Evolutionary conservation across 2,888 invertebrate genomes (phyloP).

Genomic region (Drosophila lacicola): DNA sequence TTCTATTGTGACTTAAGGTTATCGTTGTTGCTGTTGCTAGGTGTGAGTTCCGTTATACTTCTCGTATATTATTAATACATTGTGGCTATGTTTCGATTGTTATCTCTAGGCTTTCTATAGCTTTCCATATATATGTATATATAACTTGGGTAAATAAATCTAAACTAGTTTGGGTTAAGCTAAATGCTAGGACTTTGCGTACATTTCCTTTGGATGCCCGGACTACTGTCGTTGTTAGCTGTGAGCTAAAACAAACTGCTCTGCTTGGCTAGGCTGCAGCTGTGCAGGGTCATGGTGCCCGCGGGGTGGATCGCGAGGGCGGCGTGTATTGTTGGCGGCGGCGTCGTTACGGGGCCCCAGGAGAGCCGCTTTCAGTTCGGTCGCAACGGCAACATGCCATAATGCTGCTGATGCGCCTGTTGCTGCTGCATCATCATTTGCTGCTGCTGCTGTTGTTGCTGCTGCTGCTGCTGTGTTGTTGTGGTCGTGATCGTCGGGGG

Average conservation of each 20-base stretch:
- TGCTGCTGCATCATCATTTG: conserved; percentile 62
- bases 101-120: conserved; percentile 16
- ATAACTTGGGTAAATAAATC: conserved; percentile 23
- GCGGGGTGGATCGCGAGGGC: conserved; percentile 67
- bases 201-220: conserved; percentile 70
- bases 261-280: conserved; percentile 76
- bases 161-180: conserved; percentile 29
- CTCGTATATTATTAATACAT: conserved; percentile 63
- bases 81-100: conserved; percentile 51
- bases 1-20: conserved; percentile 17
- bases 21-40: conserved; percentile 64
- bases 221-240: conserved; percentile 10
- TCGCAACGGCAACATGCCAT: conserved; percentile 83
- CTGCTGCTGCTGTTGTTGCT: conserved; percentile 62
- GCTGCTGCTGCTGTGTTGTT: conserved; percentile 56
- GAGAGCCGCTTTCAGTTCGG: conserved; percentile 83
- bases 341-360: conserved; percentile 77
- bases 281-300: conserved; percentile 76
- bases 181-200: conserved; percentile 60
- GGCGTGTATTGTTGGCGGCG: conserved; percentile 64
- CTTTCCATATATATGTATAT: not conserved
- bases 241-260: conserved; percentile 65
- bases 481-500: conserved; percentile 57
- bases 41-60: conserved; percentile 64
- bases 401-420: conserved; percentile 80